phyloP scores from a whole-genome alignment of 2,797 vertebrate genomes.

The Falco novaeseelandiae region DNA sequence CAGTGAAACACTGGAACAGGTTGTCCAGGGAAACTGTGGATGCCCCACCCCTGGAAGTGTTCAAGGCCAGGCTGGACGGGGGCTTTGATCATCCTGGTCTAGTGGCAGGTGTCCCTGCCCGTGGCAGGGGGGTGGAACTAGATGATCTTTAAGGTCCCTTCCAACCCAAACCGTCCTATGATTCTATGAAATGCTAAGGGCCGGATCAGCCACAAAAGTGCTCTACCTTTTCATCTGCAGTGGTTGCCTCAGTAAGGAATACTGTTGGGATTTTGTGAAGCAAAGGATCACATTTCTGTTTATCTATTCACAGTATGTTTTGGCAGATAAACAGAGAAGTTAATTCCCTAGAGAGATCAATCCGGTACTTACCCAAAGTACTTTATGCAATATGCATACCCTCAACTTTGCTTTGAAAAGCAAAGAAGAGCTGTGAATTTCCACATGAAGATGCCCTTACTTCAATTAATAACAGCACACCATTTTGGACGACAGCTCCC shows the following conservation, averaged over 20 bases:
- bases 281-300: neutral
- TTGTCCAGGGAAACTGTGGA: too few species aligned
- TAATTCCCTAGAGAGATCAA: neutral
- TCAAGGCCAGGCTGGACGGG: too few species aligned
- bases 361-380: neutral
- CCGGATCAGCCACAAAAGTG: neutral
- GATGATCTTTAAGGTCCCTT: too few species aligned
- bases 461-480: slow-evolving; percentile 36
- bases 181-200: neutral
- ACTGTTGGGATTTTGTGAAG: neutral
- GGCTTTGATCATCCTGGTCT: too few species aligned
- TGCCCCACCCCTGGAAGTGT: too few species aligned
- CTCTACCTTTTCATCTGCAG: neutral
- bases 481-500: slow-evolving; percentile 12
- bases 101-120: too few species aligned
- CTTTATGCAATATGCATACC: neutral
- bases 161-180: too few species aligned
- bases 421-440: neutral
- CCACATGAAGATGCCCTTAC: neutral
- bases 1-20: too few species aligned
- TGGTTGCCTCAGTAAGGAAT: neutral
- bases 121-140: too few species aligned
- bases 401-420: slow-evolving; percentile 1
- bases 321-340: slow-evolving; percentile 8
- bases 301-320: neutral